These are phyloP conservation scores for Engraulis encrasicolus DNA, from an alignment of 2,113 vertebrate species.

Conservation along the genomic window DNA sequence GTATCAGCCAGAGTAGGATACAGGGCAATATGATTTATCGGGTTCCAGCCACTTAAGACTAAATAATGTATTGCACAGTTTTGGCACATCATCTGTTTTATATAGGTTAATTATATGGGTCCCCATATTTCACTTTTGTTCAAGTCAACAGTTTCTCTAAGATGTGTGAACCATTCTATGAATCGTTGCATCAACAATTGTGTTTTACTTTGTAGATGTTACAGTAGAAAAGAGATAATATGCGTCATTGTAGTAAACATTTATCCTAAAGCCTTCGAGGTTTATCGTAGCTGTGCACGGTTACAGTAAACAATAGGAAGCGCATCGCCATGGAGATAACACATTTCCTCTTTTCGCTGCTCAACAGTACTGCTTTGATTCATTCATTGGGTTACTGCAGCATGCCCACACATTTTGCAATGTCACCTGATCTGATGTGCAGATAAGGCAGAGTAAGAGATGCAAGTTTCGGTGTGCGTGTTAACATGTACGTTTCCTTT, in stretches of 20 bases:
- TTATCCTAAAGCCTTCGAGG: background rate
- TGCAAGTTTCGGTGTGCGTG: background rate
- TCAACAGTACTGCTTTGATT: slow-evolving; percentile 39
- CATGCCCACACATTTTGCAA: slow-evolving; percentile 5
- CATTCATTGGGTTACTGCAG: slow-evolving; percentile 36
- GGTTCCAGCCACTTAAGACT: slow-evolving; percentile 65
- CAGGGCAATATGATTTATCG: slow-evolving; percentile 66
- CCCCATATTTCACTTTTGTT: slow-evolving; percentile 18
- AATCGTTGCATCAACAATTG: background rate
- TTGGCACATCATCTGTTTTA: slow-evolving; percentile 62
- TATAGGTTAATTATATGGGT: slow-evolving; percentile 30
- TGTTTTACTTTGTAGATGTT: background rate
- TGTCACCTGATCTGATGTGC: slow-evolving; percentile 41
- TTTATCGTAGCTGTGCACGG: background rate
- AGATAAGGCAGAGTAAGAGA: slow-evolving; percentile 8
- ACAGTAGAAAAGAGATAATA: background rate
- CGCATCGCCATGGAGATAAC: background rate
- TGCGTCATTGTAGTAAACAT: background rate
- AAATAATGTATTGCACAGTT: slow-evolving; percentile 63
- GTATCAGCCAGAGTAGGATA: slow-evolving; percentile 70
- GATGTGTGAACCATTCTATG: background rate
- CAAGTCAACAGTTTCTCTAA: background rate
- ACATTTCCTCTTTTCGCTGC: slow-evolving; percentile 19
- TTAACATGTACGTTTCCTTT: background rate
- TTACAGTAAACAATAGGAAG: background rate